phyloP scores from a whole-genome alignment of 2,888 invertebrate species.

The Altica lythri region DNA sequence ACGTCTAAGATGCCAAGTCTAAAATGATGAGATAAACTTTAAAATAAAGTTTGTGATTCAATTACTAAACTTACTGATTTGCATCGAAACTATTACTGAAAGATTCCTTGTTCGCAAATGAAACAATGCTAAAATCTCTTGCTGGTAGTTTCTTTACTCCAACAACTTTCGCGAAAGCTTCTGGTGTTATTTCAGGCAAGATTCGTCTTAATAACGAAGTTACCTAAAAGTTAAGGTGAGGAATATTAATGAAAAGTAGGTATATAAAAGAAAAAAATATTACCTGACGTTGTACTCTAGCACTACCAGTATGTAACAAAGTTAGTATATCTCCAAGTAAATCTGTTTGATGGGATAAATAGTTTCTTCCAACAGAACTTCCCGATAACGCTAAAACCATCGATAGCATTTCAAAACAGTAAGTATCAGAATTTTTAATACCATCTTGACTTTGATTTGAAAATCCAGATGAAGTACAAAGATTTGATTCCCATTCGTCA shows the following conservation, averaged over 20 bases:
- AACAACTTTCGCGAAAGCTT: slow-evolving; percentile 77
- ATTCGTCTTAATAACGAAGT: slow-evolving; percentile 85
- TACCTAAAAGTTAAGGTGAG: slow-evolving; percentile 61
- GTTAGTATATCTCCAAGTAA: slow-evolving; percentile 83
- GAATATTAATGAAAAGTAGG: no score
- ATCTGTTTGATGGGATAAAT: slow-evolving; percentile 87
- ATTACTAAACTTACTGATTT: slow-evolving; percentile 47
- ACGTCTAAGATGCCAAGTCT: slow-evolving; percentile 86
- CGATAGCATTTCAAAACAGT: slow-evolving; percentile 96
- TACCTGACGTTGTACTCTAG: slow-evolving; percentile 89
- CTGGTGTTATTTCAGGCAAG: slow-evolving; percentile 87
- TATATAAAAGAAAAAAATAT: no score
- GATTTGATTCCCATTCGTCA: slow-evolving; percentile 86
- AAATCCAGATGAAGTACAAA: slow-evolving; percentile 59
- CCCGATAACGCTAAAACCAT: slow-evolving; percentile 94
- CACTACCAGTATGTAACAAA: slow-evolving; percentile 90
- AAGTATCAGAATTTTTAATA: slow-evolving; percentile 75
- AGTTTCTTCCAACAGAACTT: slow-evolving; percentile 86
- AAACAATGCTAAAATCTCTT: slow-evolving; percentile 75
- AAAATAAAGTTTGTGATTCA: background rate
- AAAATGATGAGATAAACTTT: slow-evolving; percentile 27
- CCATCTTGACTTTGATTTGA: slow-evolving; percentile 55
- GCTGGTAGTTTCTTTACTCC: slow-evolving; percentile 74
- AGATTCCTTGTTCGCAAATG: slow-evolving; percentile 60
- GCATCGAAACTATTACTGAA: slow-evolving; percentile 60